phyloP scores from a whole-genome alignment of 1,140 invertebrate species.

The Holcopasites calliopsidis region DNA sequence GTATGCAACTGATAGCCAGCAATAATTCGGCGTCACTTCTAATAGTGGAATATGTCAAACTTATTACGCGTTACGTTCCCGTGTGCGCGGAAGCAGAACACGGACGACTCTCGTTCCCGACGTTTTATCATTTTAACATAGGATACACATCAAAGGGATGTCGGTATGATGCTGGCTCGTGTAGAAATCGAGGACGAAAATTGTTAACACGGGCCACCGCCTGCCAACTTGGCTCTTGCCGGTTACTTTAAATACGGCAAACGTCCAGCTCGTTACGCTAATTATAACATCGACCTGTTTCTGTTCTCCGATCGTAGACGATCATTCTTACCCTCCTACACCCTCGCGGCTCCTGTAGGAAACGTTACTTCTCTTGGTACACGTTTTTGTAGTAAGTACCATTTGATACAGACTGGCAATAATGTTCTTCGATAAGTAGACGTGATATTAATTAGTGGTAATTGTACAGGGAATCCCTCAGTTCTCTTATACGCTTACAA shows the following conservation, averaged over 20 bases:
- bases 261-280: conserved; percentile 29
- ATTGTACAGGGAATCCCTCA: background rate
- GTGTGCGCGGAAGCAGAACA: background rate
- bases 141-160: background rate
- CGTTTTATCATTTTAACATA: background rate
- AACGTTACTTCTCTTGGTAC: background rate
- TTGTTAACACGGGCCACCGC: background rate
- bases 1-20: too few relatives aligned
- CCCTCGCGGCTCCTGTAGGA: background rate
- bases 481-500: background rate
- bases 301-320: background rate
- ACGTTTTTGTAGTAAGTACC: background rate
- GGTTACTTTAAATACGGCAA: conserved; percentile 14
- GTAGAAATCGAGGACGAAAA: conserved; percentile 11
- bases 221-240: conserved; percentile 28
- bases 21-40: background rate
- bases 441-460: conserved; percentile 29
- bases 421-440: conserved; percentile 3
- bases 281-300: conserved; percentile 40
- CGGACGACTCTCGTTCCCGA: background rate
- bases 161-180: background rate
- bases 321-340: background rate
- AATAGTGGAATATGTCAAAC: background rate
- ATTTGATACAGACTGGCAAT: background rate
- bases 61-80: conserved; percentile 1